phyloP scores from a whole-genome alignment of 2,113 vertebrate species.

The Puma concolor region DNA sequence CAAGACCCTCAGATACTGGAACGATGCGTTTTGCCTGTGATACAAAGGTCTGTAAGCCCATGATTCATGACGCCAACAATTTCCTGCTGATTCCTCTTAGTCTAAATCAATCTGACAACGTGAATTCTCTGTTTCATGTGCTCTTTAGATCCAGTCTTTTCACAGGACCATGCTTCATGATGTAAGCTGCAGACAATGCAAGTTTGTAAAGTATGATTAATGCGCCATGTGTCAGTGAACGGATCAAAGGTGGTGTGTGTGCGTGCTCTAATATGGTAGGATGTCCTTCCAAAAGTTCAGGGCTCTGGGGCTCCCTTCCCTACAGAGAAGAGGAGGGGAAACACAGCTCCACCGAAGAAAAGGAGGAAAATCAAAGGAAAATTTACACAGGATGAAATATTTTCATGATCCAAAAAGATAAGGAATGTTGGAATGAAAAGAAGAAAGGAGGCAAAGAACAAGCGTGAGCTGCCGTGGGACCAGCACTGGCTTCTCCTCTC shows the following conservation, averaged over 20 bases:
- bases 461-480: rapidly evolving
- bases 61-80: not conserved
- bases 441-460: not conserved
- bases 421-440: rapidly evolving
- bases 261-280: not conserved
- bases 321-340: not conserved
- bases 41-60: not conserved
- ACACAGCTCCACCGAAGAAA: not conserved
- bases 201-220: not conserved
- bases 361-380: not conserved
- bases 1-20: not conserved
- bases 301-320: not conserved
- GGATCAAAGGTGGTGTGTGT: not conserved
- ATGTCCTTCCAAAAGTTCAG: not conserved
- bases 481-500: rapidly evolving
- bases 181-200: not conserved
- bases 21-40: not conserved
- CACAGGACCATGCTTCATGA: not conserved
- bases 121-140: not conserved
- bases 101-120: not conserved
- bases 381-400: not conserved
- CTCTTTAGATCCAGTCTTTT: not conserved
- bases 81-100: not conserved
- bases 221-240: not conserved
- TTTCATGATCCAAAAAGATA: not conserved